These are phyloP conservation scores for Mongoloraphidia duomilia DNA, from an alignment of 2,888 invertebrate genomes.

Conservation along the genomic window DNA sequence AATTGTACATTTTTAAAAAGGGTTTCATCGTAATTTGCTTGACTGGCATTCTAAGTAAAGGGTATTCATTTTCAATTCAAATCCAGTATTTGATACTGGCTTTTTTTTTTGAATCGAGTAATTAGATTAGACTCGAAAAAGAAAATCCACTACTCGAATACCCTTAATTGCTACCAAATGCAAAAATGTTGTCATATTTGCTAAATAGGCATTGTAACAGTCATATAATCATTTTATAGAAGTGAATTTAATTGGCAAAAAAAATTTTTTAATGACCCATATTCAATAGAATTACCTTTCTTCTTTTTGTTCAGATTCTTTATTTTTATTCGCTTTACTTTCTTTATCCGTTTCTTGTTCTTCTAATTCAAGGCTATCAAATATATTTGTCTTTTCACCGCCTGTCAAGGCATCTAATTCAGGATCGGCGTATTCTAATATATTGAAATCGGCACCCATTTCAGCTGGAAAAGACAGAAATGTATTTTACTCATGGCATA, in stretches of 20 bases:
- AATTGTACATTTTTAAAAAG: too few species aligned
- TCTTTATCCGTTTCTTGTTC: constrained; percentile 59
- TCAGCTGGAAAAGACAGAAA: constrained; percentile 41
- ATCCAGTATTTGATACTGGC: too few species aligned
- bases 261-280: too few species aligned
- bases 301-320: constrained; percentile 21
- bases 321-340: constrained; percentile 35
- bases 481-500: not conserved
- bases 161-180: too few species aligned
- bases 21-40: too few species aligned
- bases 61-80: too few species aligned
- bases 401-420: constrained; percentile 70
- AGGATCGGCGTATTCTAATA: constrained; percentile 89
- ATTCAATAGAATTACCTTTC: not conserved
- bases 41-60: too few species aligned
- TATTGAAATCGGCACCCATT: constrained; percentile 89
- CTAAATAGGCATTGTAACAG: not conserved
- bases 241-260: not conserved
- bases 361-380: constrained; percentile 72
- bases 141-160: too few species aligned
- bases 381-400: constrained; percentile 69
- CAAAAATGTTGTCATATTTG: too few species aligned
- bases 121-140: too few species aligned
- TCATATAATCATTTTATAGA: not conserved
- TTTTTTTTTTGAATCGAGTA: too few species aligned